Conservation (phyloP, 1,140 invertebrate species). For the Drosophila pruinosa region DNA sequence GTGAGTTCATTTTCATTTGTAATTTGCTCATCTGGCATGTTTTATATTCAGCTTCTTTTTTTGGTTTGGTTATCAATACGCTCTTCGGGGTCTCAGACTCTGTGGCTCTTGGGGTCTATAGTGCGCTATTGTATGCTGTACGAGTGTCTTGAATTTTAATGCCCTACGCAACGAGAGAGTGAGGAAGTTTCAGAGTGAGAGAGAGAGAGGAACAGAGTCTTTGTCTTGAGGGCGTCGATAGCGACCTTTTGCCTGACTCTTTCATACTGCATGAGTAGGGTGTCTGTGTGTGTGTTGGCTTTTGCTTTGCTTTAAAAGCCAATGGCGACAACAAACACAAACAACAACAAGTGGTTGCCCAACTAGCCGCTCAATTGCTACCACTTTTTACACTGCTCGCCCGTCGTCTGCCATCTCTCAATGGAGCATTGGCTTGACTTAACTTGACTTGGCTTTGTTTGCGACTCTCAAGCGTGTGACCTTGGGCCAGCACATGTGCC, state of each 20-base stretch:
- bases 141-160: conserved; percentile 48
- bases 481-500: conserved; percentile 62
- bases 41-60: conserved; percentile 2
- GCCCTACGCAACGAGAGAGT: background rate
- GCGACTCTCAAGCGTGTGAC: conserved; percentile 53
- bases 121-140: conserved; percentile 5
- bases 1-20: conserved; percentile 50
- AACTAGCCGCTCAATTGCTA: conserved; percentile 62
- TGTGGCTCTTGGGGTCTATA: background rate
- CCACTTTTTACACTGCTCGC: conserved; percentile 41
- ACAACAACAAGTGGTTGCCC: conserved; percentile 75
- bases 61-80: conserved; percentile 58
- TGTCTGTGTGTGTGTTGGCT: conserved; percentile 28
- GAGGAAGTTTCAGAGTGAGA: background rate
- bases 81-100: conserved; percentile 23
- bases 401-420: background rate
- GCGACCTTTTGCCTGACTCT: conserved; percentile 54
- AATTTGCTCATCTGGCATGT: conserved; percentile 45
- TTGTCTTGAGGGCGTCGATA: conserved; percentile 48
- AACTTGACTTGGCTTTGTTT: background rate
- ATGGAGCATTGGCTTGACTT: background rate
- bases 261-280: conserved; percentile 3
- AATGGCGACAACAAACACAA: conserved; percentile 42
- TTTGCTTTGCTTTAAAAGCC: conserved; percentile 38
- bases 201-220: conserved; percentile 7